Evolutionary conservation across 2,888 invertebrate species (phyloP).

Genomic region (Euplexia lucipara): DNA sequence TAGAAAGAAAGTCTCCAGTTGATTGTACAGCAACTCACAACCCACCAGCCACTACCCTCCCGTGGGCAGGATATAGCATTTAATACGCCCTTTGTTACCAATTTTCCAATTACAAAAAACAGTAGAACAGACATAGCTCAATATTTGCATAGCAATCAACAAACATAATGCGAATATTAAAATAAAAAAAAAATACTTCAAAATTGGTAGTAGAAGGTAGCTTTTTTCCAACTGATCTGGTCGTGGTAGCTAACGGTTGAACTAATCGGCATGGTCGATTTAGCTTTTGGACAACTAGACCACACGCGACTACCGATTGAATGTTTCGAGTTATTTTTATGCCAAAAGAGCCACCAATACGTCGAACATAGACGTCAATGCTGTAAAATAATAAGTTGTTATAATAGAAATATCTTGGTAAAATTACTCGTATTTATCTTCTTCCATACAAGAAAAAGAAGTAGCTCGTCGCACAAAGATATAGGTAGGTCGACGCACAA

Average conservation of each 20-base stretch:
- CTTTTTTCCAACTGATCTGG: conserved; percentile 89
- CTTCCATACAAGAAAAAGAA: too few relatives aligned
- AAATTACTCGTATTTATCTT: not conserved
- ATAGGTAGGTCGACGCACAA: too few relatives aligned
- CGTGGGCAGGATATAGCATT: too few relatives aligned
- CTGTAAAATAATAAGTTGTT: conserved; percentile 75
- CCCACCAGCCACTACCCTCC: too few relatives aligned
- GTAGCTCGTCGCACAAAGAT: too few relatives aligned
- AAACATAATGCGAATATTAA: not conserved
- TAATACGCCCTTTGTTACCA: too few relatives aligned
- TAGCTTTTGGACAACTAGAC: conserved; percentile 91
- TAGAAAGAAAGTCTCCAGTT: conserved; percentile 26
- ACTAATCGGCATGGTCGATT: conserved; percentile 92
- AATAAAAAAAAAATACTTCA: conserved; percentile 71
- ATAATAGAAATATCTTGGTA: not conserved
- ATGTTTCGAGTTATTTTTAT: conserved; percentile 92
- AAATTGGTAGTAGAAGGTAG: conserved; percentile 81
- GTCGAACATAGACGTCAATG: conserved; percentile 90
- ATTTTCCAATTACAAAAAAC: too few relatives aligned
- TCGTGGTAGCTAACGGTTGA: conserved; percentile 91
- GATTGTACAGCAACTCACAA: too few relatives aligned
- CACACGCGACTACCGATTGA: conserved; percentile 90
- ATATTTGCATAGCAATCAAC: not conserved
- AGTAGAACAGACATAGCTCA: too few relatives aligned
- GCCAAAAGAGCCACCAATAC: conserved; percentile 90